These are phyloP conservation scores for Riparia riparia DNA, from an alignment of 2,113 vertebrate genomes.

Conservation along the genomic window DNA sequence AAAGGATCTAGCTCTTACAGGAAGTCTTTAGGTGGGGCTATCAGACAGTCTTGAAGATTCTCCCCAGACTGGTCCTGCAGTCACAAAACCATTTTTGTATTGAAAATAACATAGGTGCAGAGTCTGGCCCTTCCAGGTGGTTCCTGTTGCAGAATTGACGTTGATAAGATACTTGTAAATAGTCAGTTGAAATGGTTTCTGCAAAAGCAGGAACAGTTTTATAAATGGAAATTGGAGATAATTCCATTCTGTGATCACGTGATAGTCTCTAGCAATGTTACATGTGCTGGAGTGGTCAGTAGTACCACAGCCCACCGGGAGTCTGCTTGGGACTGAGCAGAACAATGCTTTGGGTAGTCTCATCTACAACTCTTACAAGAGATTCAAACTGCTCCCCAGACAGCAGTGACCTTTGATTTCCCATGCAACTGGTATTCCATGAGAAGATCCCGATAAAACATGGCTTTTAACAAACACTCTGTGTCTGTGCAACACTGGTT, in stretches of 20 bases:
- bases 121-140: background rate
- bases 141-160: background rate
- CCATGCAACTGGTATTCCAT: background rate
- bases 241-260: background rate
- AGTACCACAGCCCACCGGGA: background rate
- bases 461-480: background rate
- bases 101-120: background rate
- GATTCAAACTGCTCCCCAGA: background rate
- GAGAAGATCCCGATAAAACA: background rate
- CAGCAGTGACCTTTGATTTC: background rate
- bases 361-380: background rate
- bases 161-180: background rate
- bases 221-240: background rate
- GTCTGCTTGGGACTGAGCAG: background rate
- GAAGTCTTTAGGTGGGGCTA: background rate
- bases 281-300: background rate
- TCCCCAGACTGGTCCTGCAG: background rate
- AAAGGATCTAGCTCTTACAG: background rate
- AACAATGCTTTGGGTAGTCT: background rate
- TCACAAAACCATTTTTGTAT: background rate
- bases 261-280: background rate
- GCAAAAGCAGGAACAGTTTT: background rate
- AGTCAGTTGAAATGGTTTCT: background rate
- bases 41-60: background rate
- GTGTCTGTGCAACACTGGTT: background rate